phyloP scores from a whole-genome alignment of 2,113 vertebrate genomes.

The Paraplagusia blochii region DNA sequence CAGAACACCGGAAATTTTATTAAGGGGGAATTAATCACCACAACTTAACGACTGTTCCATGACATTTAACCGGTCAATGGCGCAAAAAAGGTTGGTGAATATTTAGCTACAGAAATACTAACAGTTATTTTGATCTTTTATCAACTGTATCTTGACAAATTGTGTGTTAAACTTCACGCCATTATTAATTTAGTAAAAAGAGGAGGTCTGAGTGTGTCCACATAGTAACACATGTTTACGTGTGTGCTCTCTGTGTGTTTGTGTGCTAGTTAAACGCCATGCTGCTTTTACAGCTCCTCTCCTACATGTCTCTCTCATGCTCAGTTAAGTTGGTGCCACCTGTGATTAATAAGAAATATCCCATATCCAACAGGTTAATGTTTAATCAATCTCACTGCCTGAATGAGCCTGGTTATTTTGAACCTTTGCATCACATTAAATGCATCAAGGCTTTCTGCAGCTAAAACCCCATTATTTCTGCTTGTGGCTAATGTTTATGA shows the following conservation, averaged over 20 bases:
- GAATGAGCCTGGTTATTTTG: constrained; percentile 67
- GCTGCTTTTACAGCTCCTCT: constrained; percentile 9
- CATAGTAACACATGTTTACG: constrained; percentile 4
- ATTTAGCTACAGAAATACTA: no score
- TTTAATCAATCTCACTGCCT: constrained; percentile 67
- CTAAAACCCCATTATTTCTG: constrained; percentile 53
- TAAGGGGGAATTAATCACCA: no score
- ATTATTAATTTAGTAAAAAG: constrained; percentile 9
- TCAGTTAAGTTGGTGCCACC: constrained; percentile 65
- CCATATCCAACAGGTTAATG: constrained; percentile 72
- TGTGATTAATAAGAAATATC: constrained; percentile 75
- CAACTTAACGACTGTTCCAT: no score
- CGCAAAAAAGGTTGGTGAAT: no score
- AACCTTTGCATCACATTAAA: constrained; percentile 60
- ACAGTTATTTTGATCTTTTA: no score
- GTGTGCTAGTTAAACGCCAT: not conserved
- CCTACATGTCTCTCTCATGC: constrained; percentile 38
- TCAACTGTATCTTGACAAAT: constrained; percentile 14
- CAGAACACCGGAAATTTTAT: no score
- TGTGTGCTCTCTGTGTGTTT: constrained; percentile 23
- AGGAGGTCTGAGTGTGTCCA: not conserved
- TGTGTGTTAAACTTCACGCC: constrained; percentile 37
- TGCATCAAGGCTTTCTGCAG: constrained; percentile 32
- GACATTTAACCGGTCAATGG: no score
- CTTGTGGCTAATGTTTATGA: constrained; percentile 54